Percentiles rank a stretch among this genome's conserved stretches.
Evolutionary conservation across 2,113 vertebrate genomes (phyloP).

Genomic region (Mobula hypostoma): DNA sequence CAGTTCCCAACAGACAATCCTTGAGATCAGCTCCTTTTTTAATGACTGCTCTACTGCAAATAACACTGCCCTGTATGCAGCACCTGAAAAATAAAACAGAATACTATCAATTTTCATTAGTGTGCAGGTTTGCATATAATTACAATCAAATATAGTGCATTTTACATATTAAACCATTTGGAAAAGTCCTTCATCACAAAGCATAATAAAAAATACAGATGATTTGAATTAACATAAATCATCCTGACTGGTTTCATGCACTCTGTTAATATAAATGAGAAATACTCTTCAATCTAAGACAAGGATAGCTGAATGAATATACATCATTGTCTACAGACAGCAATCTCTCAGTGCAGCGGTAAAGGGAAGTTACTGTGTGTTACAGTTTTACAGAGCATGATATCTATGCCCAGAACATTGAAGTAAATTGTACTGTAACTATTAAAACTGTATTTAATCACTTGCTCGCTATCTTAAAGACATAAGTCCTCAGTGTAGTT

Average conservation of each 20-base stretch:
- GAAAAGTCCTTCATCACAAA: not conserved
- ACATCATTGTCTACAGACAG: too few relatives aligned
- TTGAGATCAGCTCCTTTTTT: constrained; percentile 85
- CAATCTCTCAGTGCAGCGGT: too few relatives aligned
- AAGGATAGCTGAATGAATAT: too few relatives aligned
- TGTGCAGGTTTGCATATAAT: not conserved
- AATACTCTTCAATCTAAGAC: too few relatives aligned
- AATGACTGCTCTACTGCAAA: constrained; percentile 83
- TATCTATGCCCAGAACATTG: too few relatives aligned
- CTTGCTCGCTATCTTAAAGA: too few relatives aligned
- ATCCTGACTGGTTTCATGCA: not conserved
- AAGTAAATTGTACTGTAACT: too few relatives aligned
- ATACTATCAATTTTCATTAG: not conserved
- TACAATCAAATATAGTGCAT: not conserved
- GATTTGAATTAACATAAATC: not conserved
- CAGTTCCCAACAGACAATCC: constrained; percentile 84
- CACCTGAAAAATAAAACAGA: constrained; percentile 61
- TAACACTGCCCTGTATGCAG: constrained; percentile 81
- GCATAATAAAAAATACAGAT: not conserved
- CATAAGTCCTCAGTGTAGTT: too few relatives aligned
- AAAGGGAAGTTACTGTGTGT: too few relatives aligned
- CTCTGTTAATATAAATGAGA: too few relatives aligned
- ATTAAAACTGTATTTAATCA: too few relatives aligned
- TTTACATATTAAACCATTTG: not conserved
- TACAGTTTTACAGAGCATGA: too few relatives aligned